Evolutionary conservation across 2,888 invertebrate species (phyloP).

Genomic region (Phoenoteleia sp.): DNA sequence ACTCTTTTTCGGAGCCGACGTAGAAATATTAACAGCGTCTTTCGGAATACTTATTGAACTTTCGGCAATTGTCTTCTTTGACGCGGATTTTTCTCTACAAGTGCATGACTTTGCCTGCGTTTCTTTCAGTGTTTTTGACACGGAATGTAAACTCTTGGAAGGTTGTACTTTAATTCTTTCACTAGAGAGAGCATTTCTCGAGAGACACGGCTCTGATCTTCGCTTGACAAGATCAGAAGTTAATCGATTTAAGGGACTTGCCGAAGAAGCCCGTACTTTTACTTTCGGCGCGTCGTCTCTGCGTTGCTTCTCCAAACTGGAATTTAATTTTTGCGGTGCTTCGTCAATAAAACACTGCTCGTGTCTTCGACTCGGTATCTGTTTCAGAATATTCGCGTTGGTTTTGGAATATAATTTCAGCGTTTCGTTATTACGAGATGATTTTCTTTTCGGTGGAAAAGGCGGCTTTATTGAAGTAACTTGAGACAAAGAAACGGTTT

Average conservation of each 20-base stretch:
- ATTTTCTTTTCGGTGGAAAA: conserved; percentile 92
- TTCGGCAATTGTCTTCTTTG: conserved; percentile 53
- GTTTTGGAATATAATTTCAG: conserved; percentile 88
- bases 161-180: conserved; percentile 64
- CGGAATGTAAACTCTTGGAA: conserved; percentile 73
- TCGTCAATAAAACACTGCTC: conserved; percentile 87
- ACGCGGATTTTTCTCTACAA: conserved; percentile 58
- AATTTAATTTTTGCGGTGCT: conserved; percentile 87
- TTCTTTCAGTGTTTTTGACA: conserved; percentile 58
- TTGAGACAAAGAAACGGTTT: conserved; percentile 69
- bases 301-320: conserved; percentile 87
- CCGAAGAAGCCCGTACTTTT: conserved; percentile 73
- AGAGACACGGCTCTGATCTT: conserved; percentile 74
- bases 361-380: conserved; percentile 85
- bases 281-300: conserved; percentile 72
- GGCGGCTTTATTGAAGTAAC: conserved; percentile 87
- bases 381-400: conserved; percentile 87
- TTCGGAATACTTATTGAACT: conserved; percentile 49
- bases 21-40: conserved; percentile 28
- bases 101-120: conserved; percentile 47
- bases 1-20: conserved; percentile 21
- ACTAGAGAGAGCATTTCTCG: conserved; percentile 44
- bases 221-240: conserved; percentile 72
- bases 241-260: conserved; percentile 70
- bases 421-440: conserved; percentile 92